Evolutionary conservation across 2,113 vertebrate species (phyloP).

Genomic region (Hippocampus abdominalis): DNA sequence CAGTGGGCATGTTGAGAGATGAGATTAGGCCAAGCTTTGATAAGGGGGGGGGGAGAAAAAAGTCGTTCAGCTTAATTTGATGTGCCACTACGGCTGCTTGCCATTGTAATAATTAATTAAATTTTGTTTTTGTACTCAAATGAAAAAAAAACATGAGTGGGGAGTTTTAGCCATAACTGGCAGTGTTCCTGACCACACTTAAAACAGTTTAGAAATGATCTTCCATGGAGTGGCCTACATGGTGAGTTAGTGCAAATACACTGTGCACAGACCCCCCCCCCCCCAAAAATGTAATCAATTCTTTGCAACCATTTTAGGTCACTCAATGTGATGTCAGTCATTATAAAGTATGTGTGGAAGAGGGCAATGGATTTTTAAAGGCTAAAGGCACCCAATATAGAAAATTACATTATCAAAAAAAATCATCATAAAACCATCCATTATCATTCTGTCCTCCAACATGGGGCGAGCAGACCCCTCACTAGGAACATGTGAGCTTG

Average conservation of each 20-base stretch:
- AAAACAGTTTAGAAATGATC: not conserved
- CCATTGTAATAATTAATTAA: not conserved
- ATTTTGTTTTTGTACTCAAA: not conserved
- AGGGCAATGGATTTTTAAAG: slow-evolving; percentile 66
- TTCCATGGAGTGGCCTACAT: slow-evolving; percentile 7
- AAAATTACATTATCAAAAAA: slow-evolving; percentile 64
- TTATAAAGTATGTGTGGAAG: slow-evolving; percentile 63
- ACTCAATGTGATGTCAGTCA: slow-evolving; percentile 45
- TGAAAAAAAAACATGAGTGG: not conserved
- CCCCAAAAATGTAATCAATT: slow-evolving; percentile 48
- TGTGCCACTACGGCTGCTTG: not conserved
- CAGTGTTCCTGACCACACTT: not conserved
- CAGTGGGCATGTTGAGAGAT: not conserved
- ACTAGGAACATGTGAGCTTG: slow-evolving; percentile 29
- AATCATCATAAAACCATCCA: slow-evolving; percentile 67
- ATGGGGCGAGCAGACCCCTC: slow-evolving; percentile 20
- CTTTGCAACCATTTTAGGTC: slow-evolving; percentile 45
- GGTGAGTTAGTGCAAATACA: slow-evolving; percentile 37
- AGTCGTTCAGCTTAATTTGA: not conserved
- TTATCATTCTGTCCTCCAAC: slow-evolving; percentile 50
- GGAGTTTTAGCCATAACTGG: not conserved
- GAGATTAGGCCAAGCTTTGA: not conserved
- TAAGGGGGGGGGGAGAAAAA: not conserved
- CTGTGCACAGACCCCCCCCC: slow-evolving; percentile 8
- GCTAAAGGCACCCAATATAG: slow-evolving; percentile 66